phyloP scores from a whole-genome alignment of 1,140 invertebrate species.

The Atta texana region DNA sequence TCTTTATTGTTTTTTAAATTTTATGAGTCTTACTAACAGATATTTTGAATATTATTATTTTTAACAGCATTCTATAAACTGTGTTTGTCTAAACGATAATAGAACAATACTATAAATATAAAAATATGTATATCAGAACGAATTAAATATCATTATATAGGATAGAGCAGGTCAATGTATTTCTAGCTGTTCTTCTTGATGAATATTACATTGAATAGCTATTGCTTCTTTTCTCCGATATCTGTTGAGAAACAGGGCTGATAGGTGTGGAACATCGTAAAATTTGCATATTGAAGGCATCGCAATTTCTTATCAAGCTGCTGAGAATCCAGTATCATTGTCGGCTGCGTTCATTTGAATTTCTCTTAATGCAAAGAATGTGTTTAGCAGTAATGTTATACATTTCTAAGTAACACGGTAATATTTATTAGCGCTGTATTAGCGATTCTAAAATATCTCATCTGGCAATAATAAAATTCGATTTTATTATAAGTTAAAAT shows the following conservation, averaged over 20 bases:
- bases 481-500: not conserved
- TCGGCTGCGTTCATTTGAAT: slow-evolving; percentile 58
- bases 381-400: slow-evolving; percentile 16
- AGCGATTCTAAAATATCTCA: not conserved
- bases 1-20: not conserved
- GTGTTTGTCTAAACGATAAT: not conserved
- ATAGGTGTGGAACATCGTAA: slow-evolving; percentile 46
- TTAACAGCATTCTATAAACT: not conserved
- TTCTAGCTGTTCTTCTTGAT: not conserved
- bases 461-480: not conserved
- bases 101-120: not conserved
- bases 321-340: slow-evolving; percentile 58
- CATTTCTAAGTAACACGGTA: slow-evolving; percentile 13
- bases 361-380: slow-evolving; percentile 21
- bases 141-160: slow-evolving; percentile 1
- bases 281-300: slow-evolving; percentile 68
- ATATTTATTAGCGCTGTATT: not conserved
- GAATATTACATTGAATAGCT: not conserved
- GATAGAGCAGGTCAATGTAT: not conserved
- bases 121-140: not conserved
- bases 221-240: not conserved
- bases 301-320: slow-evolving; percentile 65
- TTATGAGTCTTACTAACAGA: no score
- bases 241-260: slow-evolving; percentile 14
- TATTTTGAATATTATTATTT: not conserved